phyloP scores from a whole-genome alignment of 2,113 vertebrate genomes.

The Phylloscopus trochilus region DNA sequence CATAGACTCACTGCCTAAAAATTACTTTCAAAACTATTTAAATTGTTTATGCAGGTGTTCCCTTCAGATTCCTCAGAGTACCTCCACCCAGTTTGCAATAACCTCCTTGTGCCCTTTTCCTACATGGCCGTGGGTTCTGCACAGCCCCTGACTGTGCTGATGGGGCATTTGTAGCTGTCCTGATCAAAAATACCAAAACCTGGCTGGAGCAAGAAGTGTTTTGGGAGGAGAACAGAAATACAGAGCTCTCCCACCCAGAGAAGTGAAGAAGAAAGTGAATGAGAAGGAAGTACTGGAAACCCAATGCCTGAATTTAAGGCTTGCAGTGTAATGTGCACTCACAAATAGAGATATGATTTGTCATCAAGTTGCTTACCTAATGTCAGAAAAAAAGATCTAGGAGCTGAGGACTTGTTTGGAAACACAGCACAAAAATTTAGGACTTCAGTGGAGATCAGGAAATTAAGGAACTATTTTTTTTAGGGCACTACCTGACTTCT shows the following conservation, averaged over 20 bases:
- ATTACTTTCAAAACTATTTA: not conserved
- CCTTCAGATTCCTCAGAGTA: not conserved
- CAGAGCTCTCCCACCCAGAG: not conserved
- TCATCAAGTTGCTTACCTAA: not conserved
- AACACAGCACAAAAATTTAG: not conserved
- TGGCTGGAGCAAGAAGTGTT: not conserved
- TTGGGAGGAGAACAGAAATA: not conserved
- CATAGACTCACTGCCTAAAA: not conserved
- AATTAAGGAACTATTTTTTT: not conserved
- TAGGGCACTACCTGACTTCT: not conserved
- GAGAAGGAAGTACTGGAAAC: not conserved
- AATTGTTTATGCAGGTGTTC: not conserved
- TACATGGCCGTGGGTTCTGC: not conserved
- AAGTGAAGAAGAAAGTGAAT: not conserved
- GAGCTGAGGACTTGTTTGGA: not conserved
- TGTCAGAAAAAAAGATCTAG: not conserved
- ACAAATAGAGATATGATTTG: not conserved
- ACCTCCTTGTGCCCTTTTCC: not conserved
- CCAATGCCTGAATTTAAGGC: not conserved
- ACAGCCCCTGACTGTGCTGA: not conserved
- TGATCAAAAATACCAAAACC: not conserved
- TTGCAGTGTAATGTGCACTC: accelerated
- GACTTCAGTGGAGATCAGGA: not conserved
- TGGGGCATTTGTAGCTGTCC: not conserved
- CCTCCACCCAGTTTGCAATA: not conserved